A percentile compares a stretch with the other conserved stretches of the same genome.
Evolutionary conservation across 2,888 invertebrate species (phyloP).

Genomic region (Pterostichus niger): DNA sequence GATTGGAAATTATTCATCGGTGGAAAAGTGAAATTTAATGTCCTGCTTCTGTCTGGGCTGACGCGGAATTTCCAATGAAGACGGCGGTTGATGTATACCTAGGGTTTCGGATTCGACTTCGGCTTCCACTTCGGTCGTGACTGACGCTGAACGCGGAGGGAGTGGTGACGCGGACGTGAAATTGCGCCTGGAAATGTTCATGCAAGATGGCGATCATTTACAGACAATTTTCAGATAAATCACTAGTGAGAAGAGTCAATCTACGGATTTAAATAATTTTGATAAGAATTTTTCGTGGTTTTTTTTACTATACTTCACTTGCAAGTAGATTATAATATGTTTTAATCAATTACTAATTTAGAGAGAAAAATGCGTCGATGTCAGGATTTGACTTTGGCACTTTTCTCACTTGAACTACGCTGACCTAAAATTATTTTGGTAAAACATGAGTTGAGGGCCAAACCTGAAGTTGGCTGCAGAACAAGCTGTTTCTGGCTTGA

Average conservation of each 20-base stretch:
- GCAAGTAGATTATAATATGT: too few relatives aligned
- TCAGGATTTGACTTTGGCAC: too few relatives aligned
- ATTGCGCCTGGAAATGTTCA: conserved; percentile 30
- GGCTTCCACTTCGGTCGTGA: background rate
- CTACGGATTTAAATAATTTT: background rate
- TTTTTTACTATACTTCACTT: background rate
- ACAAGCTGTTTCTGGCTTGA: too few relatives aligned
- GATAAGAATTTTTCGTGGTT: conserved; percentile 3
- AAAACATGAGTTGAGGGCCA: too few relatives aligned
- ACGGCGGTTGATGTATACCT: background rate
- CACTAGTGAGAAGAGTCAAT: background rate
- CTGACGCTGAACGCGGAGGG: background rate
- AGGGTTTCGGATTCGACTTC: background rate
- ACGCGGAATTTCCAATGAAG: conserved; percentile 51
- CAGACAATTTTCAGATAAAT: background rate
- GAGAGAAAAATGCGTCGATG: too few relatives aligned
- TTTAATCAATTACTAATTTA: too few relatives aligned
- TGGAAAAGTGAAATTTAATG: conserved; percentile 62
- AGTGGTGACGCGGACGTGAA: background rate
- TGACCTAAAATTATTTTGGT: too few relatives aligned
- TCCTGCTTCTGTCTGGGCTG: conserved; percentile 17
- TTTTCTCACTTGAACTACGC: too few relatives aligned
- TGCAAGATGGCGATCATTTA: conserved; percentile 19
- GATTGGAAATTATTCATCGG: conserved; percentile 57
- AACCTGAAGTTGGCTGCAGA: too few relatives aligned